Evolutionary conservation across 2,797 vertebrate species (phyloP).

Genomic region (Carapus acus): DNA sequence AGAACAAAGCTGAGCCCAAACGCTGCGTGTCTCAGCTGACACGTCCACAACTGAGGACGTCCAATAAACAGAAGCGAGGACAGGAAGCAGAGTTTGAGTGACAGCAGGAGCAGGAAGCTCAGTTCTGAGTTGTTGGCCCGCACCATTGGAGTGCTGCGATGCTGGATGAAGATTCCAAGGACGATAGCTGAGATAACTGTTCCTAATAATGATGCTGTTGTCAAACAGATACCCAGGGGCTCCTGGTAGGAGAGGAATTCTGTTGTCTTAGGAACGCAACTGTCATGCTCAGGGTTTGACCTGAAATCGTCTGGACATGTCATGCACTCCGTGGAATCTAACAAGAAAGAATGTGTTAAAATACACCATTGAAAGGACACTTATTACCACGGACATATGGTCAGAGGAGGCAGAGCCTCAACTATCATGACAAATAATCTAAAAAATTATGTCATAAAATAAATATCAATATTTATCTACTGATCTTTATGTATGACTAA

Average conservation of each 20-base stretch:
- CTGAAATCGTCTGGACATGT: constrained; percentile 60
- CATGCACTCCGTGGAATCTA: constrained; percentile 57
- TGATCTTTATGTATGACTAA: too few species aligned
- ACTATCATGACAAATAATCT: too few species aligned
- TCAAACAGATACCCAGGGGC: constrained; percentile 50
- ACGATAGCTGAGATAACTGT: constrained; percentile 40
- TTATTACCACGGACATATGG: too few species aligned
- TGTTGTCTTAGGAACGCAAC: constrained; percentile 48
- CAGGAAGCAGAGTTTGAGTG: constrained; percentile 60
- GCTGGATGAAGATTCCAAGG: constrained; percentile 46
- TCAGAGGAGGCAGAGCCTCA: too few species aligned
- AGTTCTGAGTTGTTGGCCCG: constrained; percentile 66
- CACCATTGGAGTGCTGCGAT: constrained; percentile 54
- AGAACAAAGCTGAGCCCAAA: constrained; percentile 57
- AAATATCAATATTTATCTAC: too few species aligned
- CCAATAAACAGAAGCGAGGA: constrained; percentile 60
- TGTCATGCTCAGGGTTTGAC: constrained; percentile 43
- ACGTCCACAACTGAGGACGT: constrained; percentile 44
- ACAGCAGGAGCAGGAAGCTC: constrained; percentile 54
- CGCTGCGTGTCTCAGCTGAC: constrained; percentile 38
- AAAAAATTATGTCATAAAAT: too few species aligned
- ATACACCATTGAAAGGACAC: too few species aligned
- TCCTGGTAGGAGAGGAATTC: constrained; percentile 61
- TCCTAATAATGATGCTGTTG: constrained; percentile 43
- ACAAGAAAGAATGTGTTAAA: background rate